A percentile compares a stretch with the other conserved stretches of the same genome.
Conservation (phyloP, 2,888 invertebrate species). For the Tetanocera ferruginea region DNA sequence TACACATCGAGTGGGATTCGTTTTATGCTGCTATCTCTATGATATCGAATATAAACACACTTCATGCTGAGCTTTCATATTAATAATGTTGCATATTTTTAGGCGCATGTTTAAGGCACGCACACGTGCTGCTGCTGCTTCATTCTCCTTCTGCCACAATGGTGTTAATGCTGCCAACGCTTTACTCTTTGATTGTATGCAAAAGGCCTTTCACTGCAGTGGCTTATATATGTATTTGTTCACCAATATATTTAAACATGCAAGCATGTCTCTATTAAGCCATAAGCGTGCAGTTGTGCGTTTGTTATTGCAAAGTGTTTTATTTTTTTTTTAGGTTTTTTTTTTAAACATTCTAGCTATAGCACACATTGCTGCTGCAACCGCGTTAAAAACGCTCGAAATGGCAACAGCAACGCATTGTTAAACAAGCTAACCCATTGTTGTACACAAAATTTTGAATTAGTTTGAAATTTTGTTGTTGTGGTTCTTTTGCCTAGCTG, state of each 20-base stretch:
- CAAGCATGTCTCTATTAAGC: too few relatives aligned
- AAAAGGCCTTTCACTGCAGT: background rate
- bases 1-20: background rate
- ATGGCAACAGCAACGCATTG: background rate
- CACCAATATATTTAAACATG: too few relatives aligned
- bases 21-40: background rate
- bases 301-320: background rate
- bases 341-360: background rate
- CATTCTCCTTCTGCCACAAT: too few relatives aligned
- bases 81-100: slow-evolving; percentile 11
- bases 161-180: background rate
- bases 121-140: background rate
- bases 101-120: background rate
- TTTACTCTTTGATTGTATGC: background rate
- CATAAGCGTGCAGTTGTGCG: too few relatives aligned
- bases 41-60: background rate
- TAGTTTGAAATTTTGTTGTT: background rate
- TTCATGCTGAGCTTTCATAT: background rate
- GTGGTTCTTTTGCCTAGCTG: background rate
- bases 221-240: background rate
- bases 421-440: background rate
- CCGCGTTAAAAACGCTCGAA: background rate
- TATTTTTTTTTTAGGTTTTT: background rate
- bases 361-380: background rate
- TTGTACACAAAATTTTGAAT: background rate